These are phyloP conservation scores for Venustoraphidia nigricollis DNA, from an alignment of 2,888 invertebrate species.

Conservation along the genomic window DNA sequence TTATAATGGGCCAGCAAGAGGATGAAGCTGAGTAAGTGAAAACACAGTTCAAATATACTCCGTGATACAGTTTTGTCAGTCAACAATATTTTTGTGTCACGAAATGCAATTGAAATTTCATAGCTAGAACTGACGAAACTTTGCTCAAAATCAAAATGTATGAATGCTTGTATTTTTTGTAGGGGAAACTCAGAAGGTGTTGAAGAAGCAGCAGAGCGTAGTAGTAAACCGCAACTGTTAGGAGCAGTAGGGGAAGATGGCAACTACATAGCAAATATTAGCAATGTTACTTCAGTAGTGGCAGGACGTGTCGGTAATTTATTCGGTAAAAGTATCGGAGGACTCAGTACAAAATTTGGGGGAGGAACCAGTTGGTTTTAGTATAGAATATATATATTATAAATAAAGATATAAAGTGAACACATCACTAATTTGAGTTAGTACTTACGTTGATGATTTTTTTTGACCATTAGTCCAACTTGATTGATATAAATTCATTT, in stretches of 20 bases:
- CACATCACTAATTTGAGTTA: too few species aligned
- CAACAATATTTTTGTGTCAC: too few species aligned
- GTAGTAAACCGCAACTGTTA: conserved; percentile 42
- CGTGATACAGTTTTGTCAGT: too few species aligned
- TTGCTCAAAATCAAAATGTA: too few species aligned
- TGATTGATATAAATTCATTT: too few species aligned
- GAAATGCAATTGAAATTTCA: too few species aligned
- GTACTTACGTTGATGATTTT: too few species aligned
- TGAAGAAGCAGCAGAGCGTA: conserved; percentile 42
- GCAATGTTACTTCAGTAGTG: conserved; percentile 68
- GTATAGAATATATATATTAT: conserved; percentile 12
- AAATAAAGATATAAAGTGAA: background rate
- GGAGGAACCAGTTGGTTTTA: conserved; percentile 77
- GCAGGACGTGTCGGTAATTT: conserved; percentile 81
- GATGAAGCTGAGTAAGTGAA: conserved; percentile 39
- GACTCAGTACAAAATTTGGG: conserved; percentile 76
- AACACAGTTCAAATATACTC: too few species aligned
- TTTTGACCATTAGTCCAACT: too few species aligned
- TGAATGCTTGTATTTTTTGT: conserved; percentile 1
- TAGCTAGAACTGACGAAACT: background rate
- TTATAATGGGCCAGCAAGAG: conserved; percentile 66
- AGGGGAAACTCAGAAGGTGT: conserved; percentile 25
- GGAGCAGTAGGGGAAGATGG: conserved; percentile 54
- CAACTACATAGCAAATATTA: conserved; percentile 58
- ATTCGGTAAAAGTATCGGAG: conserved; percentile 80